These are phyloP conservation scores for Perca schrenkii DNA, from an alignment of 2,113 vertebrate species.

Conservation along the genomic window DNA sequence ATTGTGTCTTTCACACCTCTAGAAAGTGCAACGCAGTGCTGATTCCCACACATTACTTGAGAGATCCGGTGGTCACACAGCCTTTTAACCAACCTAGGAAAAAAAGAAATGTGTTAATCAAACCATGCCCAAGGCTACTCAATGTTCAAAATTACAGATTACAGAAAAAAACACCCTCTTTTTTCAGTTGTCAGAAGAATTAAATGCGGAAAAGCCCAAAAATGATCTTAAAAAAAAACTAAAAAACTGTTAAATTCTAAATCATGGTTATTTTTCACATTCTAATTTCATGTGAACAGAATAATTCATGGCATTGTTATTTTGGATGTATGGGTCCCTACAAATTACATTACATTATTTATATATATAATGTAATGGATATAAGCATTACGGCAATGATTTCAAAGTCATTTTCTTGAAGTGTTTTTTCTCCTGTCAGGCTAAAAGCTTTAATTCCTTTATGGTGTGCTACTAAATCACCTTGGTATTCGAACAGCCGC, in stretches of 20 bases:
- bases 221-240: neutral
- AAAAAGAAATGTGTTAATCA: constrained; percentile 11
- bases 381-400: too few relatives aligned
- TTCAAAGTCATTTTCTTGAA: neutral
- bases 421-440: neutral
- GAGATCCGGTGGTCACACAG: constrained; percentile 93
- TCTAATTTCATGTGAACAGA: neutral
- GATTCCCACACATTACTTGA: constrained; percentile 97
- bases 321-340: neutral
- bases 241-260: neutral
- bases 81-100: constrained; percentile 92
- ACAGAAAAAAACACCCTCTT: neutral
- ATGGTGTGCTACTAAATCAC: constrained; percentile 74
- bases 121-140: neutral
- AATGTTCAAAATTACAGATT: neutral
- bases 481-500: constrained; percentile 90
- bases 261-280: neutral
- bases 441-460: neutral
- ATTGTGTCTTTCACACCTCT: constrained; percentile 86
- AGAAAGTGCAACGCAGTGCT: constrained; percentile 97
- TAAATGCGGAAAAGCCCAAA: too few relatives aligned
- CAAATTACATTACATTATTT: too few relatives aligned
- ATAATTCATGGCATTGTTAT: neutral
- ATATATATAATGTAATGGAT: too few relatives aligned
- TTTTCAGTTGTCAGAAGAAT: neutral